These are phyloP conservation scores for Hipparchia semele DNA, from an alignment of 2,888 invertebrate species.

Conservation along the genomic window DNA sequence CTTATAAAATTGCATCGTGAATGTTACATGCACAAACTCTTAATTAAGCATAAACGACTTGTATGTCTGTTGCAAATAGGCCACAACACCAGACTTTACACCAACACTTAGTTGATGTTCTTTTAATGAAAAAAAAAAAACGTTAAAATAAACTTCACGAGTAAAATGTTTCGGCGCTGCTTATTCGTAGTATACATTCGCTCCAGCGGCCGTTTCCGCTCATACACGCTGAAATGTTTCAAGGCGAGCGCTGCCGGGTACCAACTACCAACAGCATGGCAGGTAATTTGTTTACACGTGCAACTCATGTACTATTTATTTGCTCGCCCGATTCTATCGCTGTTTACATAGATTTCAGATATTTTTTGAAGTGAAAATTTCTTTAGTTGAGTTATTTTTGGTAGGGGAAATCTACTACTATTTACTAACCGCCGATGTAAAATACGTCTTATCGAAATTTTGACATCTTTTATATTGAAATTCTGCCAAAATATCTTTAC, in stretches of 20 bases:
- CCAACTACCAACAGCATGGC: conserved; percentile 26
- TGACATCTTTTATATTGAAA: no score
- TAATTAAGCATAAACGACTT: no score
- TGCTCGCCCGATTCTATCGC: conserved; percentile 7
- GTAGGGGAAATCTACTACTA: no score
- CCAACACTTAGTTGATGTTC: not conserved
- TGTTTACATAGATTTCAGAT: not conserved
- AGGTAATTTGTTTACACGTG: conserved; percentile 36
- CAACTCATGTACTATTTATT: conserved; percentile 28
- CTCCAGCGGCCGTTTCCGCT: conserved; percentile 59
- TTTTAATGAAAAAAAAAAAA: not conserved
- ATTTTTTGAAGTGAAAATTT: no score
- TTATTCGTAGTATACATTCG: conserved; percentile 60
- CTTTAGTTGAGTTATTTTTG: no score
- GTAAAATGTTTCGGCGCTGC: conserved; percentile 59
- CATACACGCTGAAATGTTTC: conserved; percentile 62
- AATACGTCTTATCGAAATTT: no score
- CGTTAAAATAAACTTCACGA: conserved; percentile 1
- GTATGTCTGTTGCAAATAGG: no score
- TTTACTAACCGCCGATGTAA: no score
- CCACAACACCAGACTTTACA: not conserved
- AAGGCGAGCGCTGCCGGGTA: conserved; percentile 20
- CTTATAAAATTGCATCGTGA: no score
- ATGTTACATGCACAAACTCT: no score
- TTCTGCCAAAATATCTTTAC: no score